Evolutionary conservation across 2,888 invertebrate genomes (phyloP).

Genomic region (Epistrophe grossulariae): DNA sequence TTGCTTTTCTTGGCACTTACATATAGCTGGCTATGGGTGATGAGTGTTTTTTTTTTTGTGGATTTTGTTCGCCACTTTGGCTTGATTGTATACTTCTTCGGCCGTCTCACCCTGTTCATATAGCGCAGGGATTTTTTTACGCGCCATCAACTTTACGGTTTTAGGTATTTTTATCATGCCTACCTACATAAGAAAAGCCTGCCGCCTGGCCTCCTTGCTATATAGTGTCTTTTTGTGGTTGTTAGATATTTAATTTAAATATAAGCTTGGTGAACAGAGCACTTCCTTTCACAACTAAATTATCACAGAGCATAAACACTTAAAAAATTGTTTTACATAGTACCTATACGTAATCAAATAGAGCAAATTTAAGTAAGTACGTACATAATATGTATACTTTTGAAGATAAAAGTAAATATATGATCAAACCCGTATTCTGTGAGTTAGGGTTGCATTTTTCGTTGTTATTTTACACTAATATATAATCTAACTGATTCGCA

Average conservation of each 20-base stretch:
- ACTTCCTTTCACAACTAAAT: conserved; percentile 11
- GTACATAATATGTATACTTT: not conserved
- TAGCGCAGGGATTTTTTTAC: conserved; percentile 32
- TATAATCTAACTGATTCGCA: no score
- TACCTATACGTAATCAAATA: not conserved
- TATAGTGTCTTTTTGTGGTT: not conserved
- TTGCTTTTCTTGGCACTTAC: conserved; percentile 30
- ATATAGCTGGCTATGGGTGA: conserved; percentile 14
- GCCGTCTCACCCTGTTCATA: not conserved
- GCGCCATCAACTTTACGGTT: conserved; percentile 43
- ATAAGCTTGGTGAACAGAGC: not conserved
- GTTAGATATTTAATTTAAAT: conserved; percentile 18
- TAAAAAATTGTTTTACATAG: not conserved
- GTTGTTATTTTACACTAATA: not conserved
- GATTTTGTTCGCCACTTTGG: conserved; percentile 66
- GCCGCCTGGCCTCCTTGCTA: not conserved
- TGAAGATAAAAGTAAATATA: not conserved
- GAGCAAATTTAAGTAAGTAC: not conserved
- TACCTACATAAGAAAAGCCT: not conserved
- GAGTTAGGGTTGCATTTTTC: no score
- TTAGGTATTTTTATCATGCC: conserved; percentile 31
- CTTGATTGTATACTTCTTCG: conserved; percentile 53
- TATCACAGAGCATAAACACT: conserved; percentile 17
- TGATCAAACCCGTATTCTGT: no score
- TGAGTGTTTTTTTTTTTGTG: conserved; percentile 13